These are phyloP conservation scores for Pelodytes ibericus DNA, from an alignment of 2,797 vertebrate species.

Conservation along the genomic window DNA sequence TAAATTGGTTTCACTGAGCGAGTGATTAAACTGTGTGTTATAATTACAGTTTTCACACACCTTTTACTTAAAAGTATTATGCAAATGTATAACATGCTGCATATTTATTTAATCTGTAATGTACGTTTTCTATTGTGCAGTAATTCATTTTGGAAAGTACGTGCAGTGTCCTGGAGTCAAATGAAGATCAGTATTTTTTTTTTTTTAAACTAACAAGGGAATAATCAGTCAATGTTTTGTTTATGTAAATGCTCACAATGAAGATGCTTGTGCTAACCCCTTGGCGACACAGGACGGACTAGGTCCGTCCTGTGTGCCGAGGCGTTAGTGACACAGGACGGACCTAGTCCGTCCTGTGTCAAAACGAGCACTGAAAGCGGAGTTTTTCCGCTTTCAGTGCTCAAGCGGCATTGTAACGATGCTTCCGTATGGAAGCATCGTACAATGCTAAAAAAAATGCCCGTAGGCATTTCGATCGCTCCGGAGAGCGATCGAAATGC, in stretches of 20 bases:
- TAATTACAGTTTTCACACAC: constrained; percentile 25
- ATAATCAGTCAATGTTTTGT: constrained; percentile 24
- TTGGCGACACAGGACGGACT: too few species aligned
- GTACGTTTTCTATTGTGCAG: not conserved
- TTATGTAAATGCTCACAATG: constrained; percentile 13
- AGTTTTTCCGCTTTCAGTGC: too few species aligned
- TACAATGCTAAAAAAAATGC: too few species aligned
- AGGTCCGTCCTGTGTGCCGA: too few species aligned
- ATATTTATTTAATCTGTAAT: constrained; percentile 2
- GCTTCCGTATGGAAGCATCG: too few species aligned
- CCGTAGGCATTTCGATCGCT: too few species aligned
- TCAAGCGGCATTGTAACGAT: too few species aligned
- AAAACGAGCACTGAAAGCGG: too few species aligned
- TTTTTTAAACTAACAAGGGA: constrained; percentile 6
- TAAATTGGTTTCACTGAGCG: not conserved
- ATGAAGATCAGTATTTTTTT: constrained; percentile 8
- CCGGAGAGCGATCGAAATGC: too few species aligned
- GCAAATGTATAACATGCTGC: constrained; percentile 14
- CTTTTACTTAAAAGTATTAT: constrained; percentile 3
- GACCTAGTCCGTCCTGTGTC: too few species aligned
- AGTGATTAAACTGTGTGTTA: not conserved
- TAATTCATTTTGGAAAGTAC: constrained; percentile 22
- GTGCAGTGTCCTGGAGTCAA: constrained; percentile 25
- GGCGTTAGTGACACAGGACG: too few species aligned
- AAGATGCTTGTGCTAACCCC: constrained; percentile 20